phyloP scores from a whole-genome alignment of 2,888 invertebrate genomes.

The Epinotia demarniana region DNA sequence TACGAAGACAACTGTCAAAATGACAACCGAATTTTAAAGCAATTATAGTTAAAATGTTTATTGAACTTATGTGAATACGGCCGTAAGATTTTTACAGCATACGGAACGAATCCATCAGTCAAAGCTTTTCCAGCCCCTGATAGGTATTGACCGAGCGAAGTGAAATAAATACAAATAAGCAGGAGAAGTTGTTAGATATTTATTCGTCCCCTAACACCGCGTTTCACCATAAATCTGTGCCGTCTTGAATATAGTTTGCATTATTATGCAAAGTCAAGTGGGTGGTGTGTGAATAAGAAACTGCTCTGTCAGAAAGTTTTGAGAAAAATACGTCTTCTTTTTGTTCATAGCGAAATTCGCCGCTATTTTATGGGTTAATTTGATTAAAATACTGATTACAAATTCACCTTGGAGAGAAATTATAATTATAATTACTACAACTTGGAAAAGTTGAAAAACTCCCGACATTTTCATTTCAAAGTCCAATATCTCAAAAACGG shows the following conservation, averaged over 20 bases:
- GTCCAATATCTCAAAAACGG: no score
- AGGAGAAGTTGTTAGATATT: conserved; percentile 61
- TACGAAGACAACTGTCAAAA: no score
- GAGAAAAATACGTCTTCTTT: conserved; percentile 48
- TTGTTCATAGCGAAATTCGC: conserved; percentile 42
- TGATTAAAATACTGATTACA: neutral
- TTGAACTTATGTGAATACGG: neutral
- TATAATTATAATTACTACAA: no score
- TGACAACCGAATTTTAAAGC: no score
- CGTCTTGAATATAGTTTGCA: conserved; percentile 75
- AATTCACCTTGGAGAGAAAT: neutral
- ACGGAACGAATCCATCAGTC: neutral
- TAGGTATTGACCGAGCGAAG: conserved; percentile 43
- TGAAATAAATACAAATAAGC: conserved; percentile 58
- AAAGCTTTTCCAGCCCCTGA: neutral
- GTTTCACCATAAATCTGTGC: conserved; percentile 67
- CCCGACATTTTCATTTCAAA: no score
- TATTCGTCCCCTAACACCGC: conserved; percentile 67
- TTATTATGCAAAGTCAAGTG: conserved; percentile 75
- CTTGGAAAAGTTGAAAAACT: no score
- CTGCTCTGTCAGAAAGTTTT: conserved; percentile 54
- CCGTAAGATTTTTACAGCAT: neutral
- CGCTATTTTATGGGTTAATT: conserved; percentile 22
- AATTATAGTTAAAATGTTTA: no score
- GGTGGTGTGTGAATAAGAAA: conserved; percentile 60